phyloP scores from a whole-genome alignment of 2,113 vertebrate species.

The Colaptes auratus region DNA sequence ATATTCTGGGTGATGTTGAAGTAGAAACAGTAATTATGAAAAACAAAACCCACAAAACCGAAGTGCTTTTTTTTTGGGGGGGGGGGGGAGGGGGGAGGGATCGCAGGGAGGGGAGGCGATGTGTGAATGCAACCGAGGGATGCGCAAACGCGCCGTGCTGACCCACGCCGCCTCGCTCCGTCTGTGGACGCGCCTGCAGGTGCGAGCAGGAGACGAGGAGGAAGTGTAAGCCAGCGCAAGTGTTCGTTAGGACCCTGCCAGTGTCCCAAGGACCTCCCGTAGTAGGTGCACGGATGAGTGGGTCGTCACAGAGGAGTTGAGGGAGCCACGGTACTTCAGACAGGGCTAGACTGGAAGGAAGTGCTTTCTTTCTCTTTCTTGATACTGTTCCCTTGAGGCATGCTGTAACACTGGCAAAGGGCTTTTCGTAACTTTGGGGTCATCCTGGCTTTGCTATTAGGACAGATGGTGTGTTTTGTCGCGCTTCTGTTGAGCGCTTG shows the following conservation, averaged over 20 bases:
- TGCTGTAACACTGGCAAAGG: accelerated
- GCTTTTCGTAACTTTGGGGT: not conserved
- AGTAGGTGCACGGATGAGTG: accelerated
- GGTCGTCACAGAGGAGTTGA: accelerated
- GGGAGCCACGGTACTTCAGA: too few relatives aligned
- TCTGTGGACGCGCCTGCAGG: too few relatives aligned
- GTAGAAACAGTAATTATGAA: accelerated
- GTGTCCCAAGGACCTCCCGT: accelerated
- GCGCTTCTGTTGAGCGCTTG: not conserved
- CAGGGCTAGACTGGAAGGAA: accelerated
- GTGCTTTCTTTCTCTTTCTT: accelerated
- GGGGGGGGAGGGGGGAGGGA: too few relatives aligned
- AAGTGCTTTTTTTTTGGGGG: too few relatives aligned
- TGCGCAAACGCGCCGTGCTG: not conserved
- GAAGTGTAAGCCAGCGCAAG: not conserved
- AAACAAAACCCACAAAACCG: not conserved
- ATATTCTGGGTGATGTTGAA: accelerated
- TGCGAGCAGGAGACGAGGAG: not conserved
- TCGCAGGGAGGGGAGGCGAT: too few relatives aligned
- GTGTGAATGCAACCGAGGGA: not conserved
- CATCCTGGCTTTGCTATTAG: accelerated
- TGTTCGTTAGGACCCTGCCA: accelerated
- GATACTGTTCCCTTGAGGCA: accelerated
- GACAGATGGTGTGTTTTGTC: not conserved
- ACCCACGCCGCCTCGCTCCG: not conserved